phyloP scores from a whole-genome alignment of 2,113 vertebrate species.

The Heterotilapia buettikoferi region DNA sequence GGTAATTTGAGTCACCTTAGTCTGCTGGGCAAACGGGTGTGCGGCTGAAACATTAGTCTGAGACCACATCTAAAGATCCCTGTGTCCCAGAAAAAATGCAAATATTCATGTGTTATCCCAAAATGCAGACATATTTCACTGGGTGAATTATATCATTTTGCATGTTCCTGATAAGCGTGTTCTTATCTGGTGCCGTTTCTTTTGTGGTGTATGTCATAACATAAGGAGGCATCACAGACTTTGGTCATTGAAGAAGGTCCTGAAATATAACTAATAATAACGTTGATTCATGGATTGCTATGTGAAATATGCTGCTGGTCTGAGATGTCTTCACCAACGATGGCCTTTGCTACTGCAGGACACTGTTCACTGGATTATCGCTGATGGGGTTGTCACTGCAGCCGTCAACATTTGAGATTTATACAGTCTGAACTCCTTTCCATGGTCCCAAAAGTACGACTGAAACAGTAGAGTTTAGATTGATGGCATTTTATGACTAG shows the following conservation, averaged over 20 bases:
- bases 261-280: conserved; percentile 8
- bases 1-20: conserved; percentile 17
- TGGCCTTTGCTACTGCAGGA: conserved; percentile 40
- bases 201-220: neutral
- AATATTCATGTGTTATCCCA: neutral
- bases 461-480: conserved; percentile 43
- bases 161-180: neutral
- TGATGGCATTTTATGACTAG: conserved; percentile 63
- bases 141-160: neutral
- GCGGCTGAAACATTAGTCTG: conserved; percentile 21
- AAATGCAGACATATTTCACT: neutral
- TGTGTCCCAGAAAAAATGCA: conserved; percentile 13
- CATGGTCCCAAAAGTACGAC: conserved; percentile 33
- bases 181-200: neutral
- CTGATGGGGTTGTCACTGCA: conserved; percentile 60
- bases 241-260: neutral
- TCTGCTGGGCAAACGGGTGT: neutral
- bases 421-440: conserved; percentile 38
- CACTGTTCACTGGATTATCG: conserved; percentile 50
- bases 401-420: conserved; percentile 61
- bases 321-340: conserved; percentile 30
- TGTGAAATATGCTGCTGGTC: conserved; percentile 35
- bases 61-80: neutral
- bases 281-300: conserved; percentile 9
- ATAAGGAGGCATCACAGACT: neutral